Percentiles rank a stretch among this genome's conserved stretches.
phyloP scores from a whole-genome alignment of 2,113 vertebrate species.

The Microcebus tavaratra region DNA sequence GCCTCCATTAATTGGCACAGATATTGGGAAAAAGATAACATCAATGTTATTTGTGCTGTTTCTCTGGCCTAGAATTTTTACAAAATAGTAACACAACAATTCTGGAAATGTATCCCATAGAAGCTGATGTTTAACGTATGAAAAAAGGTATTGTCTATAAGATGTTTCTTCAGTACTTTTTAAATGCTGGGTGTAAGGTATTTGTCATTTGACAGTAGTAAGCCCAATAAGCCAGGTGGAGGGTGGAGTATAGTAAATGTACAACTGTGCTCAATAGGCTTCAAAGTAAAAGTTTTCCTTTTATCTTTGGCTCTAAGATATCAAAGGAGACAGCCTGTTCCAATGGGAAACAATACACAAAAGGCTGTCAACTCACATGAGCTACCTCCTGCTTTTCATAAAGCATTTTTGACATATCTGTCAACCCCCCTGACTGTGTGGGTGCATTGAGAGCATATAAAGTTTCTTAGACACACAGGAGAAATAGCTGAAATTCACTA shows the following conservation, averaged over 20 bases:
- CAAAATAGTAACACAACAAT: conserved; percentile 73
- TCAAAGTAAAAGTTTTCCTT: conserved; percentile 67
- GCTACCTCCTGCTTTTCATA: conserved; percentile 72
- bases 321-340: conserved; percentile 68
- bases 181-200: conserved; percentile 62
- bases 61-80: conserved; percentile 74
- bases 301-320: conserved; percentile 67
- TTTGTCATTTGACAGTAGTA: conserved; percentile 68
- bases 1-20: conserved; percentile 65
- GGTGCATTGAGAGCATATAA: conserved; percentile 61
- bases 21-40: conserved; percentile 62
- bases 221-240: conserved; percentile 48
- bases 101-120: conserved; percentile 70
- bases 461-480: conserved; percentile 75
- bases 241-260: conserved; percentile 60
- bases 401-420: conserved; percentile 73
- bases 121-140: conserved; percentile 72
- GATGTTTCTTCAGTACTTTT: conserved; percentile 72
- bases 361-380: conserved; percentile 70
- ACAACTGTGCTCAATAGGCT: conserved; percentile 63
- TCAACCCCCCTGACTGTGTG: conserved; percentile 65
- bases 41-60: conserved; percentile 76
- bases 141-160: conserved; percentile 63
- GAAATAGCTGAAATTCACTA: conserved; percentile 63
- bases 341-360: conserved; percentile 48